Percentiles rank a stretch among this genome's conserved stretches.
Conservation (phyloP, 2,113 vertebrate species). For the Pluvianellus socialis region DNA sequence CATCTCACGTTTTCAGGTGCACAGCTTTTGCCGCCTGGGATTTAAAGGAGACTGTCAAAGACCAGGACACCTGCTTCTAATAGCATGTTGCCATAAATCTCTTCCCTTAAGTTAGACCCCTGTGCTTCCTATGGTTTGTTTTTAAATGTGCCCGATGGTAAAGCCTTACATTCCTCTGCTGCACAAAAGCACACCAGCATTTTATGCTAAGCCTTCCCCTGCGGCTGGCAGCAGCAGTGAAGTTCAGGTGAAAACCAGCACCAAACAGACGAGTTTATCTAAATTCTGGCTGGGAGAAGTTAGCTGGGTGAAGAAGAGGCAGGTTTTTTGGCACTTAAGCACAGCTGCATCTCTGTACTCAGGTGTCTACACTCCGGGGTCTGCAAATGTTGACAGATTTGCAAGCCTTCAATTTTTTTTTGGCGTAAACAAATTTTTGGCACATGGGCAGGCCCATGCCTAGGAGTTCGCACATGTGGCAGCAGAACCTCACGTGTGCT, state of each 20-base stretch:
- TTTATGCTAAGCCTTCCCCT: background rate
- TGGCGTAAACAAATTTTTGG: background rate
- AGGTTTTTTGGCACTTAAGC: background rate
- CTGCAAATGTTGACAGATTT: background rate
- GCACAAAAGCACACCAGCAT: background rate
- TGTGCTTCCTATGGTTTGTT: background rate
- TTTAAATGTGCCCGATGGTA: background rate
- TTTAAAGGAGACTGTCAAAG: background rate
- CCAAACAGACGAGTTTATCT: background rate
- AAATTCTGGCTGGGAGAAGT: background rate
- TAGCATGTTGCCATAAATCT: background rate
- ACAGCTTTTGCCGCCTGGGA: background rate
- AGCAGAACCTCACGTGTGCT: background rate
- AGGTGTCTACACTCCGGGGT: background rate
- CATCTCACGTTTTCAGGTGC: background rate
- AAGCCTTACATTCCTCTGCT: background rate
- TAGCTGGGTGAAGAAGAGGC: background rate
- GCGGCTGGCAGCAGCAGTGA: background rate
- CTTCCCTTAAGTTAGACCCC: background rate
- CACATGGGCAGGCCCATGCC: background rate
- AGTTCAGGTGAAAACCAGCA: background rate
- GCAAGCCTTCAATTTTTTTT: background rate
- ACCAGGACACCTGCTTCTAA: background rate
- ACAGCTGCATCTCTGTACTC: background rate
- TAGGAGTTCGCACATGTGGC: conserved; percentile 12